Percentiles rank a stretch among this genome's conserved stretches.
Conservation (phyloP, 2,113 vertebrate genomes). For the Genyomyrus donnyi region DNA sequence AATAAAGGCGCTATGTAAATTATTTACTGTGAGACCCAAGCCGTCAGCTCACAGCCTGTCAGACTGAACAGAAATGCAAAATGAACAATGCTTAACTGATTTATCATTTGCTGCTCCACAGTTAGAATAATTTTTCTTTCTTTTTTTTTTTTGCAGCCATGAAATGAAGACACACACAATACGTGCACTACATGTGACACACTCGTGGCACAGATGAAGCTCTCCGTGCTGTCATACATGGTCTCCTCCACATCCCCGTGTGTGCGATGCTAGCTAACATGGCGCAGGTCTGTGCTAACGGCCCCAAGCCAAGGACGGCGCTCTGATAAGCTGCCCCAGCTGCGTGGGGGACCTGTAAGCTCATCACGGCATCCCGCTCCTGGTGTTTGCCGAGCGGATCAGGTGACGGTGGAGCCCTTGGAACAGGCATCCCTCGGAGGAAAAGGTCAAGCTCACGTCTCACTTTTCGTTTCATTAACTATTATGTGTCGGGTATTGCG, state of each 20-base stretch:
- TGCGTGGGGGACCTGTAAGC: background rate
- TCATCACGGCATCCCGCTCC: background rate
- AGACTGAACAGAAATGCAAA: background rate
- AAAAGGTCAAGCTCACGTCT: constrained; percentile 21
- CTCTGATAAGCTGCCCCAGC: background rate
- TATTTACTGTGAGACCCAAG: background rate
- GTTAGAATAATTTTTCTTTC: background rate
- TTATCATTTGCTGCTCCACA: background rate
- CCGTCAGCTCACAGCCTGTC: background rate
- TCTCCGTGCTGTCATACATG: background rate
- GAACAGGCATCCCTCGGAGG: constrained; percentile 14
- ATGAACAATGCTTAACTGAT: background rate
- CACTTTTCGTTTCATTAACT: constrained; percentile 25
- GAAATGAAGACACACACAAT: background rate
- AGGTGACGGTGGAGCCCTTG: constrained; percentile 7
- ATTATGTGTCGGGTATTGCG: constrained; percentile 27
- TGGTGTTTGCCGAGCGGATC: background rate
- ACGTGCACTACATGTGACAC: background rate
- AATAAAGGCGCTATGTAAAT: background rate
- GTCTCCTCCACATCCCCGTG: background rate
- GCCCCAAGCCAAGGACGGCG: background rate
- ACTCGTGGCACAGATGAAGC: background rate
- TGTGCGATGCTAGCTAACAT: background rate
- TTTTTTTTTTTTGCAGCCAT: background rate
- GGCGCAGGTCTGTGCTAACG: background rate